phyloP scores from a whole-genome alignment of 2,797 vertebrate species.

The Xenentodon cancila region DNA sequence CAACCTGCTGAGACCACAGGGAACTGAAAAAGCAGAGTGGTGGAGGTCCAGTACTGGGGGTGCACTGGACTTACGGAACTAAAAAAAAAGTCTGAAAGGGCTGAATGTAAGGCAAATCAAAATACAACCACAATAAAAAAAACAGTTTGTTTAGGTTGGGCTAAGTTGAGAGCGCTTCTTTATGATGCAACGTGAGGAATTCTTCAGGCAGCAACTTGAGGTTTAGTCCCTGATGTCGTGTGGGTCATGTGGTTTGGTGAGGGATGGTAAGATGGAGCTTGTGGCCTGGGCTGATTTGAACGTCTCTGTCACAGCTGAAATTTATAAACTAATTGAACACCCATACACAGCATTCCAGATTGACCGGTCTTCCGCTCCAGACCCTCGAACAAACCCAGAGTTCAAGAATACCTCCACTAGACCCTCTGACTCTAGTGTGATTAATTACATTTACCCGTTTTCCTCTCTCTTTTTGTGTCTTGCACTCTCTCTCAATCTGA shows the following conservation, averaged over 20 bases:
- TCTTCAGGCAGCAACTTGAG: slow-evolving; percentile 72
- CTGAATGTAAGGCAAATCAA: slow-evolving; percentile 54
- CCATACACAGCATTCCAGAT: slow-evolving; percentile 68
- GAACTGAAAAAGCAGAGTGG: too few species aligned
- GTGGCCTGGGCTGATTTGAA: slow-evolving; percentile 51
- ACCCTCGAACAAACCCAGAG: slow-evolving; percentile 54
- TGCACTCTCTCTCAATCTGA: slow-evolving; percentile 27
- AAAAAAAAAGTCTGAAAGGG: slow-evolving; percentile 33
- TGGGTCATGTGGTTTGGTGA: slow-evolving; percentile 75
- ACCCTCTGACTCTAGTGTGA: slow-evolving; percentile 63
- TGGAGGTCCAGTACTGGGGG: too few species aligned
- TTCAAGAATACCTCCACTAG: slow-evolving; percentile 59
- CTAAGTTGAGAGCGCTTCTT: slow-evolving; percentile 69
- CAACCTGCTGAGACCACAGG: slow-evolving; percentile 10
- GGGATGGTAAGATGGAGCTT: slow-evolving; percentile 51
- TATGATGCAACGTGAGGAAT: slow-evolving; percentile 68
- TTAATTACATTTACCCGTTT: slow-evolving; percentile 75
- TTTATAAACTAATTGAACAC: slow-evolving; percentile 83
- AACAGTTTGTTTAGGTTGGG: slow-evolving; percentile 66
- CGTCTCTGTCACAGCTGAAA: slow-evolving; percentile 76
- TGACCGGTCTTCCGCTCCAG: slow-evolving; percentile 60
- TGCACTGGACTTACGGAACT: slow-evolving; percentile 35
- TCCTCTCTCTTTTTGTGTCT: slow-evolving; percentile 31
- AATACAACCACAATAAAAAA: slow-evolving; percentile 65
- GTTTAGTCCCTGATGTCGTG: slow-evolving; percentile 73